Conservation (phyloP, 2,113 vertebrate species). For the Halichoeres trimaculatus region DNA sequence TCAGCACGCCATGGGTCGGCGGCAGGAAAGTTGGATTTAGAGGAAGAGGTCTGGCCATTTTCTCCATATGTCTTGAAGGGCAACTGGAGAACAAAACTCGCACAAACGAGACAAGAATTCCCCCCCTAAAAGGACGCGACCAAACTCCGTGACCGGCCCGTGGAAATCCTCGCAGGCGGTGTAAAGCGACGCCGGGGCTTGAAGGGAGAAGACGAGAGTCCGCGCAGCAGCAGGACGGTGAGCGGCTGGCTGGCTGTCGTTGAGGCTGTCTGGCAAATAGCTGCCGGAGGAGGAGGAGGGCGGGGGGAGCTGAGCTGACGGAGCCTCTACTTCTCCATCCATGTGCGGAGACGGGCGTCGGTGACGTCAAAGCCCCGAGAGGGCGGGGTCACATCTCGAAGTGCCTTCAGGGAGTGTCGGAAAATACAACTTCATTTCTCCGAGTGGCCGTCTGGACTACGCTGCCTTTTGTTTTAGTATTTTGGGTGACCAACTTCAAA, state of each 20-base stretch:
- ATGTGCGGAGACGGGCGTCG: conserved; percentile 82
- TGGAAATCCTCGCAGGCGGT: conserved; percentile 27
- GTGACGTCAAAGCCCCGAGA: conserved; percentile 77
- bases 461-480: conserved; percentile 1
- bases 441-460: background rate
- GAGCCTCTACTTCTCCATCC: conserved; percentile 57
- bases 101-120: conserved; percentile 17
- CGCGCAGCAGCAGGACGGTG: conserved; percentile 51
- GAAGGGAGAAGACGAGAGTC: conserved; percentile 29
- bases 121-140: conserved; percentile 5
- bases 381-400: conserved; percentile 8
- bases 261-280: conserved; percentile 19
- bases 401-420: background rate
- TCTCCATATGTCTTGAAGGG: conserved; percentile 80
- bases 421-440: background rate
- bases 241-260: conserved; percentile 22
- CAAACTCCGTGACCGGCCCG: conserved; percentile 15
- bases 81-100: conserved; percentile 46
- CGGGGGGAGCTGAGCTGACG: conserved; percentile 46
- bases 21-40: conserved; percentile 91
- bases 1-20: conserved; percentile 95
- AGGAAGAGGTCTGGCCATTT: conserved; percentile 92
- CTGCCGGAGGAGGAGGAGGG: conserved; percentile 62
- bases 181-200: conserved; percentile 10
- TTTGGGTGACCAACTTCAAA: background rate